Percentiles rank a stretch among this genome's conserved stretches.
phyloP scores from a whole-genome alignment of 2,888 invertebrate genomes.

The Gerris lacustris region DNA sequence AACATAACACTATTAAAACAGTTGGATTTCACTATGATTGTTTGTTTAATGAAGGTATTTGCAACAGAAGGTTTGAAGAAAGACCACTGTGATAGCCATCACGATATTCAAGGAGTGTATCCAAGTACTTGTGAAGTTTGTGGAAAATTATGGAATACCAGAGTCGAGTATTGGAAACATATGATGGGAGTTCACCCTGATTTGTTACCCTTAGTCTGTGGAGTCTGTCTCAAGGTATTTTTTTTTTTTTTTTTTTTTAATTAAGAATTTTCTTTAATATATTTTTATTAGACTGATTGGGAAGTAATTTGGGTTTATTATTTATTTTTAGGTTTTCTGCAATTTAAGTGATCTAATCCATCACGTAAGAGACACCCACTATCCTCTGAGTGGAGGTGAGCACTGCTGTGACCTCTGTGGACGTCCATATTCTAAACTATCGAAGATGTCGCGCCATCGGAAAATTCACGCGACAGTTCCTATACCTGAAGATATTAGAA shows the following conservation, averaged over 20 bases:
- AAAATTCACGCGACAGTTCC: slow-evolving; percentile 37
- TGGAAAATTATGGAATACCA: slow-evolving; percentile 41
- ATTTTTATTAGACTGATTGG: too few relatives aligned
- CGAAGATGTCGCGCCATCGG: slow-evolving; percentile 41
- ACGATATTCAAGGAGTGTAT: slow-evolving; percentile 37
- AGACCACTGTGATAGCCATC: slow-evolving; percentile 38
- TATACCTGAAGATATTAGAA: slow-evolving; percentile 26
- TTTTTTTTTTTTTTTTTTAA: neutral
- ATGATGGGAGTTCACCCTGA: slow-evolving; percentile 43
- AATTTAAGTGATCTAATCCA: slow-evolving; percentile 37
- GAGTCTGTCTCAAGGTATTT: slow-evolving; percentile 38
- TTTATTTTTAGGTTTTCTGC: slow-evolving; percentile 34
- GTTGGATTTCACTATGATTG: too few relatives aligned
- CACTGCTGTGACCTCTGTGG: slow-evolving; percentile 42
- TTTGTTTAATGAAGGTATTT: slow-evolving; percentile 33
- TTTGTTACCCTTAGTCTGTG: slow-evolving; percentile 40
- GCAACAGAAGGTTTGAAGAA: slow-evolving; percentile 38
- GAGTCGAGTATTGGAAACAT: slow-evolving; percentile 43
- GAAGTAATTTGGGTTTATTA: too few relatives aligned
- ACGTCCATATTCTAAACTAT: slow-evolving; percentile 41
- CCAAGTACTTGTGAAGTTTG: slow-evolving; percentile 37
- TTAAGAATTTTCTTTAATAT: too few relatives aligned
- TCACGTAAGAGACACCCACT: slow-evolving; percentile 39
- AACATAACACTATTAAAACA: too few relatives aligned
- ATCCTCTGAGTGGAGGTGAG: slow-evolving; percentile 40